A percentile compares a stretch with the other conserved stretches of the same genome.
These are phyloP conservation scores for Venustaconcha ellipsiformis DNA, from an alignment of 1,140 invertebrate species.

Conservation along the genomic window DNA sequence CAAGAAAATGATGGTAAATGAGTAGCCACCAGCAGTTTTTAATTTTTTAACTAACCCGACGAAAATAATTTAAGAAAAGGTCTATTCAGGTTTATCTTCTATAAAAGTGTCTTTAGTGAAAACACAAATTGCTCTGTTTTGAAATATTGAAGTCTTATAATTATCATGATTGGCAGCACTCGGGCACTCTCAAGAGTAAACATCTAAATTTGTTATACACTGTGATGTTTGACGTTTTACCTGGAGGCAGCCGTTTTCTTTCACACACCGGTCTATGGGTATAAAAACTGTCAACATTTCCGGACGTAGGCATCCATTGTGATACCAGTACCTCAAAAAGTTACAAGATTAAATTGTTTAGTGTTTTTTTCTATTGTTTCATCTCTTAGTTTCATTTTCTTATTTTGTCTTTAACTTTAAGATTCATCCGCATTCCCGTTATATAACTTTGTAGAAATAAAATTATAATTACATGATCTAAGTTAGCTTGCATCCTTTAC, in stretches of 20 bases:
- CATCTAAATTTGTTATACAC: too few relatives aligned
- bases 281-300: conserved; percentile 31
- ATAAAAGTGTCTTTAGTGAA: too few relatives aligned
- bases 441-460: not conserved
- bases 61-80: too few relatives aligned
- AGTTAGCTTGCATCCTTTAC: not conserved
- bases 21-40: too few relatives aligned
- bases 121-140: too few relatives aligned
- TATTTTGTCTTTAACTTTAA: not conserved
- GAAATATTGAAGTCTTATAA: too few relatives aligned
- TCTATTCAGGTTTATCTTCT: too few relatives aligned
- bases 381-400: not conserved
- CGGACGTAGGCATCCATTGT: conserved; percentile 15
- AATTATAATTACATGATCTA: not conserved
- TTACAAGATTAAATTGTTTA: not conserved
- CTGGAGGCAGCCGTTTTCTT: conserved; percentile 26
- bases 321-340: conserved; percentile 25
- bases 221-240: not conserved
- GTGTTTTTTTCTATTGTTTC: not conserved
- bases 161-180: too few relatives aligned
- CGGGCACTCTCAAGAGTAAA: too few relatives aligned
- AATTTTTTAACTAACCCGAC: too few relatives aligned
- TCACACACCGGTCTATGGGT: conserved; percentile 19
- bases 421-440: not conserved
- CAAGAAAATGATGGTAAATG: too few relatives aligned